Conservation (phyloP, 30 jellyfish, hydroid and myxozoan genomes). For the Mastigias papua region DNA sequence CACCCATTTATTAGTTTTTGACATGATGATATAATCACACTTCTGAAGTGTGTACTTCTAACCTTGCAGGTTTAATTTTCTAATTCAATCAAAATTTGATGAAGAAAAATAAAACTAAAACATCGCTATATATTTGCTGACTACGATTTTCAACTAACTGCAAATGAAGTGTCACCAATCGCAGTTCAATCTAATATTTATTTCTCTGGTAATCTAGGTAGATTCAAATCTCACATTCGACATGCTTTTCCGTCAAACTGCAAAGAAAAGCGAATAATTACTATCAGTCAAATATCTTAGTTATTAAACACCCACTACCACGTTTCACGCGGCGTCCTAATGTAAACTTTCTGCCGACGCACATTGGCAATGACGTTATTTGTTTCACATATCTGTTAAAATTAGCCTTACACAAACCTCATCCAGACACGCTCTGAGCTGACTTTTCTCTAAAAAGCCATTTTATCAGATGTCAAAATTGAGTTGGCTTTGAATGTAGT, state of each 20-base stretch:
- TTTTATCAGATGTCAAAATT: background rate
- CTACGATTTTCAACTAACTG: background rate
- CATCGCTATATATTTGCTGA: slow-evolving; percentile 6
- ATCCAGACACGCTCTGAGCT: background rate
- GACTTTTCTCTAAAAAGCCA: background rate
- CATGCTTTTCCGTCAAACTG: slow-evolving; percentile 38
- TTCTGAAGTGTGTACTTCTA: too few relatives aligned
- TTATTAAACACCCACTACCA: slow-evolving; percentile 13
- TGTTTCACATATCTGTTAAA: background rate
- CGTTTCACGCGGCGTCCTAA: slow-evolving; percentile 46
- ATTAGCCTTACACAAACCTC: background rate
- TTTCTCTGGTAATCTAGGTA: background rate
- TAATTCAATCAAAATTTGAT: background rate
- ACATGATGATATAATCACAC: too few relatives aligned
- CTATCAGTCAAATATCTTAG: background rate
- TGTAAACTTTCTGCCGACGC: slow-evolving; percentile 19
- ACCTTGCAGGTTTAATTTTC: background rate
- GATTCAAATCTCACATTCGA: slow-evolving; percentile 6
- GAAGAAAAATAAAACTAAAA: background rate
- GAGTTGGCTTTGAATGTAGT: too few relatives aligned
- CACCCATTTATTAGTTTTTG: too few relatives aligned
- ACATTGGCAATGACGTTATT: background rate
- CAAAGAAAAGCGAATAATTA: background rate
- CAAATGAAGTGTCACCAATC: slow-evolving; percentile 34
- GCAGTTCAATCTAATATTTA: slow-evolving; percentile 12